Percentiles rank a stretch among this genome's conserved stretches.
Conservation (phyloP, 2,797 vertebrate species). For the Sylvia borin region DNA sequence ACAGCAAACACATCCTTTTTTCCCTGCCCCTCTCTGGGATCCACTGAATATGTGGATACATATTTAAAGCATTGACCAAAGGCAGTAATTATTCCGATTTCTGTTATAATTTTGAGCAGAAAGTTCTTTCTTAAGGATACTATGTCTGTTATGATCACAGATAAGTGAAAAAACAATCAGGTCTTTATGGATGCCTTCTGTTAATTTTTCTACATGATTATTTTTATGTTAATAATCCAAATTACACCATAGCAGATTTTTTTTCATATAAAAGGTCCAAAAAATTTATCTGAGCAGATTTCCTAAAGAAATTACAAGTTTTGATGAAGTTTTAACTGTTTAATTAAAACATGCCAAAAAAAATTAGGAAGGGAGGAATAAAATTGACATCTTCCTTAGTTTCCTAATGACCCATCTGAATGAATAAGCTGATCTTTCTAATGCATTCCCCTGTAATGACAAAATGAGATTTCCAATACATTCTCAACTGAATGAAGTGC, state of each 20-base stretch:
- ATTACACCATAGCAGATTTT: background rate
- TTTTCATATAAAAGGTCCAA: background rate
- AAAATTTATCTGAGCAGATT: background rate
- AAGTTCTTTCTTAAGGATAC: background rate
- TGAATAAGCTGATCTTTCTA: background rate
- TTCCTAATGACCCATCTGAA: background rate
- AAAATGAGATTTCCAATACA: background rate
- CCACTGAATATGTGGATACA: background rate
- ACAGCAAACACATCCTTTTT: background rate
- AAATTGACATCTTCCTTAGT: background rate
- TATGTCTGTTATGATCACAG: background rate
- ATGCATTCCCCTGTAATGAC: background rate
- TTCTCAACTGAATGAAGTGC: background rate
- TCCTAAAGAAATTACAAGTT: background rate
- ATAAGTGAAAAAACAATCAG: background rate
- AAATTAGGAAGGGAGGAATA: background rate
- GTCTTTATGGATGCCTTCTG: background rate
- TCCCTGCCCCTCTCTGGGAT: background rate
- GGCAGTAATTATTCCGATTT: background rate
- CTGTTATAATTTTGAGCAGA: background rate
- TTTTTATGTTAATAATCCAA: background rate
- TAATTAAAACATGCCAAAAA: background rate
- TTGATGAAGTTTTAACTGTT: background rate
- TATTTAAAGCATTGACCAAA: background rate
- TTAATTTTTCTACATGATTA: background rate